Evolutionary conservation across 2,797 vertebrate genomes (phyloP).

Genomic region (Orestias chungarensis): DNA sequence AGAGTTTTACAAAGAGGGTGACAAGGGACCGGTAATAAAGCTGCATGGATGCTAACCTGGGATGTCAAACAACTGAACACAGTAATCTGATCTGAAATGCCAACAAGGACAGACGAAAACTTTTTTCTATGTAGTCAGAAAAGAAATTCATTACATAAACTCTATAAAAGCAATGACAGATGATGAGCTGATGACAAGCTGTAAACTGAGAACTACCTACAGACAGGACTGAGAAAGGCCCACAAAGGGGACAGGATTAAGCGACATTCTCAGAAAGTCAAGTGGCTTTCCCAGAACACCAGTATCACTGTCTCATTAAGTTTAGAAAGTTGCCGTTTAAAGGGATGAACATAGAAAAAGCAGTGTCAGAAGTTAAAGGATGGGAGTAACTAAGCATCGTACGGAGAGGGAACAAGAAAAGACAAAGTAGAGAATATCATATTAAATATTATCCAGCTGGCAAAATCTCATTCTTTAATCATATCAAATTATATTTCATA

Average conservation of each 20-base stretch:
- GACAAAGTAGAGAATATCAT: background rate
- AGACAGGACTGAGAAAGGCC: slow-evolving; percentile 20
- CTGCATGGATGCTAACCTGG: slow-evolving; percentile 40
- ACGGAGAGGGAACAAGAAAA: no score
- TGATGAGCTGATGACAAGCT: slow-evolving; percentile 19
- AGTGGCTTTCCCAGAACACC: background rate
- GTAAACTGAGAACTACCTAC: slow-evolving; percentile 41
- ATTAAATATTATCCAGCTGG: background rate
- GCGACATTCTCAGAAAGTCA: background rate
- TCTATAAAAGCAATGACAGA: background rate
- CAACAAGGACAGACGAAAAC: background rate
- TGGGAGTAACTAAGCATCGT: no score
- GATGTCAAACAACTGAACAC: slow-evolving; percentile 40
- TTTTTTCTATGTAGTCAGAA: background rate
- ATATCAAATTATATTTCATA: background rate
- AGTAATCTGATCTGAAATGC: slow-evolving; percentile 37
- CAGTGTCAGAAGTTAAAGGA: no score
- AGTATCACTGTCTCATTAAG: background rate
- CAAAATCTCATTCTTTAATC: background rate
- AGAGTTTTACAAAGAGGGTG: background rate
- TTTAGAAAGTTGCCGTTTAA: background rate
- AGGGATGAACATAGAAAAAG: no score
- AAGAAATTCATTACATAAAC: background rate
- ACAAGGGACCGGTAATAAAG: background rate
- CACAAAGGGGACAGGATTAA: background rate